Percentiles rank a stretch among this genome's conserved stretches.
These are phyloP conservation scores for Drosophila mulleri DNA, from an alignment of 2,888 invertebrate genomes.

Conservation along the genomic window DNA sequence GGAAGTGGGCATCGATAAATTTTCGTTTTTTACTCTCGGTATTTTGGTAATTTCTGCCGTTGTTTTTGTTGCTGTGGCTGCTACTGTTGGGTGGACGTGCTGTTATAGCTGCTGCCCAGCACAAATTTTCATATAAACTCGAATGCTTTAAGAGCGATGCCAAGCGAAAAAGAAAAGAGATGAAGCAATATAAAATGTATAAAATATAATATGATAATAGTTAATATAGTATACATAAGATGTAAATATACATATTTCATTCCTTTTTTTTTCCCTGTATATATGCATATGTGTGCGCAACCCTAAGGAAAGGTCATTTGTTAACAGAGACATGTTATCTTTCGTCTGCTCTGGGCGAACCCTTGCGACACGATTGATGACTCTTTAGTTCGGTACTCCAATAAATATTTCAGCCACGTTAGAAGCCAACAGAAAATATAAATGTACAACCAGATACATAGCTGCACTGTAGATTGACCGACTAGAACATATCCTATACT, in stretches of 20 bases:
- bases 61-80: conserved; percentile 14
- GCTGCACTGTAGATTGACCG: background rate
- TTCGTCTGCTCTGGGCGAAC: conserved; percentile 27
- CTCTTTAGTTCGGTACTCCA: conserved; percentile 6
- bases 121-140: conserved; percentile 11
- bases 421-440: background rate
- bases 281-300: background rate
- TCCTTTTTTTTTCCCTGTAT: background rate
- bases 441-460: background rate
- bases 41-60: conserved; percentile 24
- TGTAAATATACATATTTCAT: conserved; percentile 1
- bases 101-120: background rate
- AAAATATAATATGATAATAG: background rate
- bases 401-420: conserved; percentile 50
- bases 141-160: conserved; percentile 1
- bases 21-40: conserved; percentile 70
- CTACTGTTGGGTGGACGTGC: conserved; percentile 1
- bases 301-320: conserved; percentile 21
- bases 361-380: conserved; percentile 11
- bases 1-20: conserved; percentile 75
- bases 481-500: background rate
- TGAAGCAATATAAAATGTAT: background rate
- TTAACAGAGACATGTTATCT: conserved; percentile 15
- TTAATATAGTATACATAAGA: background rate
- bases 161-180: background rate